These are phyloP conservation scores for Bombus huntii DNA, from an alignment of 1,140 invertebrate species.

Conservation along the genomic window DNA sequence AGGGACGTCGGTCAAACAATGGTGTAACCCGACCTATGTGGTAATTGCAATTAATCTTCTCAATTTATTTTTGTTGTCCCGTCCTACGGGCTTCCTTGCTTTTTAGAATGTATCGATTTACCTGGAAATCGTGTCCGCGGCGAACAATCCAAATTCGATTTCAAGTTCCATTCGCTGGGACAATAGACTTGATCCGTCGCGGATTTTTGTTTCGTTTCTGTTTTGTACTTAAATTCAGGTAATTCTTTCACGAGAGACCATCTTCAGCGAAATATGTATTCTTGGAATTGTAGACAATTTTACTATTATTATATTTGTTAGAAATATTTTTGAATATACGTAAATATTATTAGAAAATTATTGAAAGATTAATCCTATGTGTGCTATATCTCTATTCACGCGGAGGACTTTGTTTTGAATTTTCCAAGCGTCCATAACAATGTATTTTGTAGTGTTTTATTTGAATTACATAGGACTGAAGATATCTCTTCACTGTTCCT, in stretches of 20 bases:
- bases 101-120: slow-evolving; percentile 20
- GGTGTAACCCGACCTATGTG: slow-evolving; percentile 68
- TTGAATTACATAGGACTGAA: no score
- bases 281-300: not conserved
- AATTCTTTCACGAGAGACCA: no score
- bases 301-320: not conserved
- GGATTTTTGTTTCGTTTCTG: not conserved
- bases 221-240: not conserved
- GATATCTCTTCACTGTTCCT: no score
- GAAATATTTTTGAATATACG: not conserved
- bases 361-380: not conserved
- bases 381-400: not conserved
- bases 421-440: not conserved
- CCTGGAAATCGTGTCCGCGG: not conserved
- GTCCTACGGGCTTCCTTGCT: slow-evolving; percentile 27
- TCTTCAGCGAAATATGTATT: not conserved
- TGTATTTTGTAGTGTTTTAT: no score
- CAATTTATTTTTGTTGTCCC: slow-evolving; percentile 61
- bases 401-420: not conserved
- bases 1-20: no score
- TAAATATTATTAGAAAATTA: not conserved
- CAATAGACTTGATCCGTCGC: not conserved
- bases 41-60: slow-evolving; percentile 72
- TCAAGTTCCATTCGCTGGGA: not conserved
- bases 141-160: not conserved